phyloP scores from a whole-genome alignment of 37 sponge, comb jelly and placozoan species.

The Hormiphora californensis region DNA sequence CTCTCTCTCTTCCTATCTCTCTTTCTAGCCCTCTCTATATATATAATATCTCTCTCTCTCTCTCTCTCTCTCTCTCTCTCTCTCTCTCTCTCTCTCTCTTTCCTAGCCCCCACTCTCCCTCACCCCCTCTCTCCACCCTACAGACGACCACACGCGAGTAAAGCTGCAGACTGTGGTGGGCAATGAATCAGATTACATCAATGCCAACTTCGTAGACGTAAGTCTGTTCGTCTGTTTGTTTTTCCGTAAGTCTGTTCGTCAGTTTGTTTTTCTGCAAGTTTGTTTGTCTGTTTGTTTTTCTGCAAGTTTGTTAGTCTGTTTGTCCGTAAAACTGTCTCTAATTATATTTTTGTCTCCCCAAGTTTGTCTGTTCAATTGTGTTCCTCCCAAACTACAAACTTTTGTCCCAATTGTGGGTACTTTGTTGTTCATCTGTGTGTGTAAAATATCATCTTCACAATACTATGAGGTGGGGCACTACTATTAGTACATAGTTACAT shows the following conservation, averaged over 20 bases:
- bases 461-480: too few relatives aligned
- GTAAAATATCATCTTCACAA: too few relatives aligned
- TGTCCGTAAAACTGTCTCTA: neutral
- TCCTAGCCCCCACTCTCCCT: too few relatives aligned
- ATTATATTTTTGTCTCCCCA: neutral
- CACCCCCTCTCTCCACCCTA: neutral
- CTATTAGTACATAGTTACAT: too few relatives aligned
- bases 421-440: too few relatives aligned
- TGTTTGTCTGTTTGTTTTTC: neutral
- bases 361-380: too few relatives aligned
- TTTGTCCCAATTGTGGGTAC: too few relatives aligned
- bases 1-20: too few relatives aligned
- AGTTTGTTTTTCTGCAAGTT: neutral
- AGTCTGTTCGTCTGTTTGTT: constrained; percentile 8
- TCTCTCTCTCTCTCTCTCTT: constrained; percentile 11
- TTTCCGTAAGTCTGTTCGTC: neutral
- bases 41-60: too few relatives aligned
- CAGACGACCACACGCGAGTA: constrained; percentile 90
- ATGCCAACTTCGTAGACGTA: constrained; percentile 86
- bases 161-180: constrained; percentile 59
- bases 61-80: neutral
- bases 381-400: too few relatives aligned
- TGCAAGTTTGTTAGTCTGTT: neutral
- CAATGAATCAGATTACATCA: constrained; percentile 80
- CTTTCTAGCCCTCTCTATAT: too few relatives aligned